These are phyloP conservation scores for Drosophila ustulata DNA, from an alignment of 2,888 invertebrate genomes.

Conservation along the genomic window DNA sequence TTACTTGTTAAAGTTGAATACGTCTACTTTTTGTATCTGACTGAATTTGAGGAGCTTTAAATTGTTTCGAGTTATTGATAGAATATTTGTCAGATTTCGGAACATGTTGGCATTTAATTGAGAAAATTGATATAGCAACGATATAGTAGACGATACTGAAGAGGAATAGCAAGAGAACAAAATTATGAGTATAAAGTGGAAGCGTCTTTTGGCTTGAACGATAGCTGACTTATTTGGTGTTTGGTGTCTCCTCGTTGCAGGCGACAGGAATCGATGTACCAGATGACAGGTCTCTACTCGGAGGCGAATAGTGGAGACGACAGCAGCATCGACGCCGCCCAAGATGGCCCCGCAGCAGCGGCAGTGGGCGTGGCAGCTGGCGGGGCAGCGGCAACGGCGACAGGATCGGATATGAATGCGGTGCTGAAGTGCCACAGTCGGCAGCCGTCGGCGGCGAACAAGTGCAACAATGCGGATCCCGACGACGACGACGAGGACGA, in stretches of 20 bases:
- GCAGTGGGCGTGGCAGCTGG: conserved; percentile 42
- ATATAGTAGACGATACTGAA: background rate
- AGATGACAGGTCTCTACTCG: conserved; percentile 94
- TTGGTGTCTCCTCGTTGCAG: conserved; percentile 83
- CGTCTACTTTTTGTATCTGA: too few species aligned
- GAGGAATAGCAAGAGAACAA: background rate
- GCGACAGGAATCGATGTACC: conserved; percentile 95
- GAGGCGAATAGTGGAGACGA: conserved; percentile 88
- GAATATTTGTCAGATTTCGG: too few species aligned
- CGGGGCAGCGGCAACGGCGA: background rate
- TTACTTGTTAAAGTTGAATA: too few species aligned
- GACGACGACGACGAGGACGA: conserved; percentile 87
- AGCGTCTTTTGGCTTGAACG: background rate
- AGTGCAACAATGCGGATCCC: conserved; percentile 83
- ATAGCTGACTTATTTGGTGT: conserved; percentile 25
- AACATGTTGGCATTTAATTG: too few species aligned
- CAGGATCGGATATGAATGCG: conserved; percentile 40
- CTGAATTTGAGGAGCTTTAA: too few species aligned
- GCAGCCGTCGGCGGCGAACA: conserved; percentile 87
- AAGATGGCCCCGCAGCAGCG: conserved; percentile 58
- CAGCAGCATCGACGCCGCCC: conserved; percentile 86
- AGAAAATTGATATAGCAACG: background rate
- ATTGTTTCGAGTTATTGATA: too few species aligned
- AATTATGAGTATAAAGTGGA: conserved; percentile 16
- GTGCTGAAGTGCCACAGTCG: conserved; percentile 91